These are phyloP conservation scores for Microtus montanus DNA, from an alignment of 2,113 vertebrate species.

Conservation along the genomic window DNA sequence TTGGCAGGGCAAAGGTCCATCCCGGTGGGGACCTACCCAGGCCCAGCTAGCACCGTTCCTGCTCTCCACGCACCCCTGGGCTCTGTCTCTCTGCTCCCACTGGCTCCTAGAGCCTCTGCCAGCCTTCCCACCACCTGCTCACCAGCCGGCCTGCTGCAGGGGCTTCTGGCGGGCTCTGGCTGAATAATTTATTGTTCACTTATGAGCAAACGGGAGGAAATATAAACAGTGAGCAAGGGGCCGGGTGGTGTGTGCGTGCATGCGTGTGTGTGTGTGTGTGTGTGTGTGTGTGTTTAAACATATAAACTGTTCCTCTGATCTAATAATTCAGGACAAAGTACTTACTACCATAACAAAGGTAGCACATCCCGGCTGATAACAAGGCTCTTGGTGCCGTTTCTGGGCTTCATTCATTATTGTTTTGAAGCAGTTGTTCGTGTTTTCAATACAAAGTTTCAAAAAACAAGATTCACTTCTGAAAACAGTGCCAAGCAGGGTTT, in stretches of 20 bases:
- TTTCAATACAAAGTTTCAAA: slow-evolving; percentile 36
- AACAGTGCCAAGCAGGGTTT: neutral
- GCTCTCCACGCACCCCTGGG: accelerated
- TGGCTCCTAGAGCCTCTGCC: accelerated
- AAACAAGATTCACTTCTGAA: slow-evolving; percentile 8
- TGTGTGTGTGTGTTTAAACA: slow-evolving; percentile 59
- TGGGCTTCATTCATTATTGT: slow-evolving; percentile 32
- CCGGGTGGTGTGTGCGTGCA: slow-evolving; percentile 17
- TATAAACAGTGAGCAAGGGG: neutral
- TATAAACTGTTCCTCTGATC: slow-evolving; percentile 73
- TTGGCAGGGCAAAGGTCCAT: neutral
- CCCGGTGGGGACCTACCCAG: accelerated
- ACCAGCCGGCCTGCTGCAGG: neutral
- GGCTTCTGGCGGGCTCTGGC: neutral
- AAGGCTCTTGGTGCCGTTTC: neutral
- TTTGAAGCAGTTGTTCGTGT: slow-evolving; percentile 54
- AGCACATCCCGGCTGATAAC: slow-evolving; percentile 41
- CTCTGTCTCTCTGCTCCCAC: accelerated
- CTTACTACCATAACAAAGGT: neutral
- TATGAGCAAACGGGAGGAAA: slow-evolving; percentile 33
- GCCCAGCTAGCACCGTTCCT: accelerated
- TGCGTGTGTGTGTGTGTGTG: neutral
- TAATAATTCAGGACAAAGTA: slow-evolving; percentile 71
- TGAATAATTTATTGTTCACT: slow-evolving; percentile 78
- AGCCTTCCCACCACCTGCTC: accelerated